A percentile compares a stretch with the other conserved stretches of the same genome.
Conservation (phyloP, 2,797 vertebrate genomes). For the Eulemur rubriventer region DNA sequence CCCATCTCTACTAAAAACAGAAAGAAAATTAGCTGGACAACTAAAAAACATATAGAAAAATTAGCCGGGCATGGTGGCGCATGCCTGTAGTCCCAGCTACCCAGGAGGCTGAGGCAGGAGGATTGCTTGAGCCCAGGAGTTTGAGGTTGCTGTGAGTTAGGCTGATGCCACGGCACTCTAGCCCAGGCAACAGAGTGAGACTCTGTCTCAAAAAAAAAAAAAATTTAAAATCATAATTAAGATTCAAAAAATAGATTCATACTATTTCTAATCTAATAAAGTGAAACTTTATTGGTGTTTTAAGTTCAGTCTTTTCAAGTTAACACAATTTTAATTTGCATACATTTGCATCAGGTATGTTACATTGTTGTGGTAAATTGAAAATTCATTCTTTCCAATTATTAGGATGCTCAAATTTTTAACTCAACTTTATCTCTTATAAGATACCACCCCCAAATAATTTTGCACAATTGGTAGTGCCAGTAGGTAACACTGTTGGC, state of each 20-base stretch:
- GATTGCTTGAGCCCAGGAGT: no score
- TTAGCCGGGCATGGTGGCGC: no score
- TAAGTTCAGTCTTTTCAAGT: neutral
- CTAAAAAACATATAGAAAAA: no score
- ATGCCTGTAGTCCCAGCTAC: no score
- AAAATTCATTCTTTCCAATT: constrained; percentile 36
- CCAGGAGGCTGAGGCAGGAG: no score
- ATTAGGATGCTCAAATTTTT: neutral
- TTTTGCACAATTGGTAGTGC: neutral
- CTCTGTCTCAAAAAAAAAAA: no score
- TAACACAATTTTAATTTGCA: constrained; percentile 28
- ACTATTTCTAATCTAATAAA: constrained; percentile 23
- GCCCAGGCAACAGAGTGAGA: no score
- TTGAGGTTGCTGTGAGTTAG: no score
- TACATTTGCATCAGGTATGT: neutral
- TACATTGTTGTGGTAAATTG: neutral
- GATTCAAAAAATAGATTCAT: neutral
- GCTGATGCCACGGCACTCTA: no score
- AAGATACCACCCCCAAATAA: constrained; percentile 20
- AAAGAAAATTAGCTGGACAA: no score
- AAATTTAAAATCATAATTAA: neutral
- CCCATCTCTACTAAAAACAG: no score
- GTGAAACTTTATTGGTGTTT: neutral
- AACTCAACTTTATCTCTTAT: constrained; percentile 19
- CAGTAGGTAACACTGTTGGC: neutral